These are phyloP conservation scores for Boleophthalmus pectinirostris DNA, from an alignment of 2,113 vertebrate genomes.

Conservation along the genomic window DNA sequence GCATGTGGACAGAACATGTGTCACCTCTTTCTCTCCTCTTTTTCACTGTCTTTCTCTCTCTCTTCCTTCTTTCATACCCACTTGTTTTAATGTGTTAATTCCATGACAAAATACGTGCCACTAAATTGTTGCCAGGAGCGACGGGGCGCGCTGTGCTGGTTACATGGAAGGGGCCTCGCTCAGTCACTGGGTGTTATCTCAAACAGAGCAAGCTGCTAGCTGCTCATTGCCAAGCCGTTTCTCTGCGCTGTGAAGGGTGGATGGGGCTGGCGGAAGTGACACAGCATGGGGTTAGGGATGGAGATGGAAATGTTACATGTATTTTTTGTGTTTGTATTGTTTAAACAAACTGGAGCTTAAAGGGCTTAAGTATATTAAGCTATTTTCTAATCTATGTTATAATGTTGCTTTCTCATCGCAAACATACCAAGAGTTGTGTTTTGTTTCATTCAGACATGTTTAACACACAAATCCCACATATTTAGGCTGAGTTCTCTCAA, in stretches of 20 bases:
- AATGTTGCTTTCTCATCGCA: too few species aligned
- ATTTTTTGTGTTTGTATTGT: neutral
- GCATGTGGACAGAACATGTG: constrained; percentile 66
- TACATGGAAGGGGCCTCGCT: constrained; percentile 15
- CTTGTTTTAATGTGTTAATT: constrained; percentile 20
- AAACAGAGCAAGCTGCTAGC: constrained; percentile 40
- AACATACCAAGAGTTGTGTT: too few species aligned
- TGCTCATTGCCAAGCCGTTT: constrained; percentile 24
- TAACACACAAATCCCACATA: too few species aligned
- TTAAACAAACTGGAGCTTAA: neutral
- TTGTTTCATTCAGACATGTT: too few species aligned
- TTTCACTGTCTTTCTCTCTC: neutral
- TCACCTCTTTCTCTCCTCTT: constrained; percentile 50
- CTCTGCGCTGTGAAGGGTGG: neutral
- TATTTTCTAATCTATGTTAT: too few species aligned
- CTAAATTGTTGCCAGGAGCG: neutral
- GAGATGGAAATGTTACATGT: constrained; percentile 1
- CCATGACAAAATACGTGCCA: constrained; percentile 9
- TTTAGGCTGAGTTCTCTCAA: too few species aligned
- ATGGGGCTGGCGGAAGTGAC: constrained; percentile 16
- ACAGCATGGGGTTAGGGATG: constrained; percentile 5
- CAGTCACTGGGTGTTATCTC: constrained; percentile 25
- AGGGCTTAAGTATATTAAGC: too few species aligned
- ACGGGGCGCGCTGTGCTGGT: constrained; percentile 3
- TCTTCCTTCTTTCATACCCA: constrained; percentile 15